phyloP scores from a whole-genome alignment of 2,113 vertebrate genomes.

The Argyrosomus japonicus region DNA sequence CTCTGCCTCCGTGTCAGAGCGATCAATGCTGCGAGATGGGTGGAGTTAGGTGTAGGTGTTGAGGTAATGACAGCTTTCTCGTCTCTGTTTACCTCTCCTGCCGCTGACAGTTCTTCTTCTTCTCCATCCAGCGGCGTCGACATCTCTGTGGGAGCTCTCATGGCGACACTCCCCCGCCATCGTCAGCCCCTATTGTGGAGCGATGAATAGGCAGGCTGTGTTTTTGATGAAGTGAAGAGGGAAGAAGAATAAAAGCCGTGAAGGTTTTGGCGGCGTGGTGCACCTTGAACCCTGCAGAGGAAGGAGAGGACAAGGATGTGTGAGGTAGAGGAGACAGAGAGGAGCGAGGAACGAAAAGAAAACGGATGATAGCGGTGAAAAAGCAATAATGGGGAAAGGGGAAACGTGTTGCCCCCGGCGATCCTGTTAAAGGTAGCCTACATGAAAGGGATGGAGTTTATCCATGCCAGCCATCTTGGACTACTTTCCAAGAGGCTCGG shows the following conservation, averaged over 20 bases:
- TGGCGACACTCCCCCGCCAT: conserved; percentile 16
- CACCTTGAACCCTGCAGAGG: background rate
- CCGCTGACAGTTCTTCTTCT: conserved; percentile 6
- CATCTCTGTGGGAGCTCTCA: conserved; percentile 30
- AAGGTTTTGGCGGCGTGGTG: background rate
- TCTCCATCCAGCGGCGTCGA: background rate
- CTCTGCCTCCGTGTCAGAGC: background rate
- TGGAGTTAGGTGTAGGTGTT: background rate
- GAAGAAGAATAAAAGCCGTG: background rate
- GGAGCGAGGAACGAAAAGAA: background rate
- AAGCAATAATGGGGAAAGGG: conserved; percentile 4
- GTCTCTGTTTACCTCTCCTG: background rate
- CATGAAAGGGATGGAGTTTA: conserved; percentile 39
- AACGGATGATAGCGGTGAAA: background rate
- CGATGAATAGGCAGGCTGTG: conserved; percentile 26
- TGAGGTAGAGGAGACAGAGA: background rate
- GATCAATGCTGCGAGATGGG: background rate
- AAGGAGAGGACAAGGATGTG: background rate
- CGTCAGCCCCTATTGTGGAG: conserved; percentile 21
- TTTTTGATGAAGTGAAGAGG: conserved; percentile 23
- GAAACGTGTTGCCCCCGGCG: conserved; percentile 22
- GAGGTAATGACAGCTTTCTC: conserved; percentile 27
- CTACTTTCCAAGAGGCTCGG: conserved; percentile 2
- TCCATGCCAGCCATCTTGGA: conserved; percentile 52
- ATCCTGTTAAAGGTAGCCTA: conserved; percentile 35